Percentiles rank a stretch among this genome's conserved stretches.
Evolutionary conservation across 2,797 vertebrate species (phyloP).

Genomic region (Coilia nasus): DNA sequence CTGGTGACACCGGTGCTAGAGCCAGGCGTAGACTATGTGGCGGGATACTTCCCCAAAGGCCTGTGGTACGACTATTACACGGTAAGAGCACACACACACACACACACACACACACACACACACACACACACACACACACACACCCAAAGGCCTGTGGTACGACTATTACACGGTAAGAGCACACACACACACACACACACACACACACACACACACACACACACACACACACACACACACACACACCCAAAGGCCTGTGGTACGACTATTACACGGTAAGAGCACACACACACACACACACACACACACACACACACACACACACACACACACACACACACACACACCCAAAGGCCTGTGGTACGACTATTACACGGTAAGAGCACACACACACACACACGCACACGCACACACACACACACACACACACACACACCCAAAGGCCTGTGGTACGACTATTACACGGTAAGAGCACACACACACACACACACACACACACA

Average conservation of each 20-base stretch:
- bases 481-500: background rate
- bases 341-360: conserved; percentile 82
- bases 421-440: conserved; percentile 70
- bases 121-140: conserved; percentile 49
- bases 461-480: conserved; percentile 74
- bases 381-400: conserved; percentile 43
- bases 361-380: conserved; percentile 87
- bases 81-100: conserved; percentile 66
- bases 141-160: conserved; percentile 84
- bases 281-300: conserved; percentile 5
- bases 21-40: conserved; percentile 70
- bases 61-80: conserved; percentile 86
- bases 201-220: background rate
- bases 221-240: conserved; percentile 58
- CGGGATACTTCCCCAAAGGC: conserved; percentile 81
- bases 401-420: background rate
- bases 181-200: conserved; percentile 5
- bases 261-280: conserved; percentile 86
- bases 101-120: background rate
- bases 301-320: background rate
- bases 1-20: conserved; percentile 86
- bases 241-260: conserved; percentile 83
- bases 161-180: conserved; percentile 83
- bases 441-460: conserved; percentile 86
- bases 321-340: background rate